Conservation (phyloP, 2,888 invertebrate genomes). For the Pterobdella sp. region DNA sequence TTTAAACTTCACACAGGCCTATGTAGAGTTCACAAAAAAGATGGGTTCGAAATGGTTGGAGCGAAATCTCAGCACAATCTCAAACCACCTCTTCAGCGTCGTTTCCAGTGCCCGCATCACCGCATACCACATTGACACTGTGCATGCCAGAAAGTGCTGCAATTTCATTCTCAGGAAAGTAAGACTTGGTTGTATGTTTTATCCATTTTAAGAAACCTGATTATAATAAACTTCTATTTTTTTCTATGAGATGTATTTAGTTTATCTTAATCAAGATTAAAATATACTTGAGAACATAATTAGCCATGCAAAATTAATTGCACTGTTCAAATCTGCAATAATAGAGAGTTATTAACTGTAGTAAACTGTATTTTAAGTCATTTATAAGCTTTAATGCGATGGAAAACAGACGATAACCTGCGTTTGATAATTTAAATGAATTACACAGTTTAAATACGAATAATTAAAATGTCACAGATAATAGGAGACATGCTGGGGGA, state of each 20-base stretch:
- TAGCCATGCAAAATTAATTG: too few relatives aligned
- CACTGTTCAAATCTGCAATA: too few relatives aligned
- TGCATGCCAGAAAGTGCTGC: conserved; percentile 92
- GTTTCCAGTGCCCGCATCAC: conserved; percentile 89
- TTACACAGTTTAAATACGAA: too few relatives aligned
- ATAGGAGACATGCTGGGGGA: conserved; percentile 69
- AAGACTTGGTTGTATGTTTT: conserved; percentile 66
- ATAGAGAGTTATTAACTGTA: too few relatives aligned
- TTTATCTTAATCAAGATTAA: too few relatives aligned
- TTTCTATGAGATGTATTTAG: neutral
- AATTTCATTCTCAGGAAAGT: conserved; percentile 85
- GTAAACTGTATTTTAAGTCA: too few relatives aligned
- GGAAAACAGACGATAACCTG: too few relatives aligned
- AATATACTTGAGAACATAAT: too few relatives aligned
- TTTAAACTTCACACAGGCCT: too few relatives aligned
- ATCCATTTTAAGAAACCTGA: neutral
- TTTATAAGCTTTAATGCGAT: too few relatives aligned
- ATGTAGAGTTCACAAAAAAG: conserved; percentile 85
- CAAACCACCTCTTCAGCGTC: conserved; percentile 82
- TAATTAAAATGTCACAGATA: neutral
- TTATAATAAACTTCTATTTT: neutral
- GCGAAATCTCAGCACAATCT: conserved; percentile 72
- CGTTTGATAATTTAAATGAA: too few relatives aligned
- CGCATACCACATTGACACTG: conserved; percentile 91
- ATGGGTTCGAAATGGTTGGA: conserved; percentile 92